Percentiles rank a stretch among this genome's conserved stretches.
phyloP scores from a whole-genome alignment of 2,113 vertebrate species.

The Phalacrocorax aristotelis region DNA sequence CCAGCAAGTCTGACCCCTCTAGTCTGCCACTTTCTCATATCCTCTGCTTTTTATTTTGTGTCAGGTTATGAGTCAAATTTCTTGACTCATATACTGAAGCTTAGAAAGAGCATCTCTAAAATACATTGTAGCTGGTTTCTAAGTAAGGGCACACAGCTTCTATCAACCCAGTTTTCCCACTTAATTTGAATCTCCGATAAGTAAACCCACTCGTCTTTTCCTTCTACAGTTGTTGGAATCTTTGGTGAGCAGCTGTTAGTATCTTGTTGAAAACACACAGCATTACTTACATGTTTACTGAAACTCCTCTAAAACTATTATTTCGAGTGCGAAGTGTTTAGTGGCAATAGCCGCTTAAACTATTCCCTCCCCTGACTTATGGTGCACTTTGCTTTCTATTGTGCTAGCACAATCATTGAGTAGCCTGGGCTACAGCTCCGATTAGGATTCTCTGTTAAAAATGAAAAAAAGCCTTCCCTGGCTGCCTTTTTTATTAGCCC shows the following conservation, averaged over 20 bases:
- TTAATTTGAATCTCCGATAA: constrained; percentile 29
- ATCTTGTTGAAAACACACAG: constrained; percentile 40
- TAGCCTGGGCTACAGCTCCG: neutral
- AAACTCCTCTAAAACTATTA: neutral
- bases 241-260: constrained; percentile 45
- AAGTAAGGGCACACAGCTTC: constrained; percentile 18
- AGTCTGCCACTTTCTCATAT: constrained; percentile 49
- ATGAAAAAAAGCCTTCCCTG: neutral
- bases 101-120: constrained; percentile 45
- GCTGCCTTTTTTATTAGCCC: neutral
- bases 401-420: neutral
- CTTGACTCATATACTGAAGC: constrained; percentile 51
- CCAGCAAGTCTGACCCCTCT: constrained; percentile 48
- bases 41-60: constrained; percentile 64
- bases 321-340: constrained; percentile 31
- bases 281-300: constrained; percentile 9
- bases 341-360: neutral
- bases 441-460: neutral
- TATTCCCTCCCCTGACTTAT: neutral
- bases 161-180: neutral
- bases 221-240: constrained; percentile 30
- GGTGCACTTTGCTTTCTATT: neutral
- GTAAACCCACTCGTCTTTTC: constrained; percentile 24
- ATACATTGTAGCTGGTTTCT: neutral
- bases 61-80: constrained; percentile 64